phyloP scores from a whole-genome alignment of 2,113 vertebrate genomes.

The Benitochromis conjunctus region DNA sequence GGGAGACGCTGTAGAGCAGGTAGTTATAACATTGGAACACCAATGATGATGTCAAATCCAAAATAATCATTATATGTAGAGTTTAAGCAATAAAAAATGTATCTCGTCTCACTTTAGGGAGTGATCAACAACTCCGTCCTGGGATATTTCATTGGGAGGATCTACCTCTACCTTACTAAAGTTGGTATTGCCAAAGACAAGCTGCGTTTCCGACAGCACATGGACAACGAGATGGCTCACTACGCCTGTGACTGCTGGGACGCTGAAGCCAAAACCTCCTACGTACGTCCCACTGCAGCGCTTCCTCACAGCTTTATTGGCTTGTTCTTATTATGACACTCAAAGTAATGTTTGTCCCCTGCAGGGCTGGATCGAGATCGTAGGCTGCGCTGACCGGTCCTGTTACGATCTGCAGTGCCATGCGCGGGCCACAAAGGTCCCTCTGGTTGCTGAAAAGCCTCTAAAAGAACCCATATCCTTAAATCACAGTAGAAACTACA shows the following conservation, averaged over 20 bases:
- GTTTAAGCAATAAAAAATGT: background rate
- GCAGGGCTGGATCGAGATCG: constrained; percentile 98
- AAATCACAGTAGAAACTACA: background rate
- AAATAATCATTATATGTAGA: background rate
- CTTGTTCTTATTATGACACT: background rate
- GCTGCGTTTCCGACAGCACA: constrained; percentile 97
- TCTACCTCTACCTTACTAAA: constrained; percentile 96
- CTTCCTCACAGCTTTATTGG: background rate
- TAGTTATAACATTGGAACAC: constrained; percentile 31
- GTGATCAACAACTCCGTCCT: constrained; percentile 98
- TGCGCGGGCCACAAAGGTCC: constrained; percentile 90
- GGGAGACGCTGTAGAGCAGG: constrained; percentile 94
- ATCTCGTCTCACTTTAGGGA: constrained; percentile 71
- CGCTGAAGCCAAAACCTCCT: constrained; percentile 95
- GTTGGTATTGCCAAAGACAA: constrained; percentile 92
- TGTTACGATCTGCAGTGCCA: constrained; percentile 95
- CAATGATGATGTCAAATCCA: background rate
- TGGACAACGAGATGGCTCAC: constrained; percentile 99
- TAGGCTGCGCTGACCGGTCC: constrained; percentile 94
- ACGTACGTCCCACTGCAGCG: constrained; percentile 71
- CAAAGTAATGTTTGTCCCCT: background rate
- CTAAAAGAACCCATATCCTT: constrained; percentile 99
- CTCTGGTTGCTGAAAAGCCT: constrained; percentile 92
- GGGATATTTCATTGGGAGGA: constrained; percentile 97
- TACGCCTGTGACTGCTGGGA: constrained; percentile 99